Percentiles rank a stretch among this genome's conserved stretches.
Conservation (phyloP, 2,888 invertebrate genomes). For the Mesorhabditis belari region DNA sequence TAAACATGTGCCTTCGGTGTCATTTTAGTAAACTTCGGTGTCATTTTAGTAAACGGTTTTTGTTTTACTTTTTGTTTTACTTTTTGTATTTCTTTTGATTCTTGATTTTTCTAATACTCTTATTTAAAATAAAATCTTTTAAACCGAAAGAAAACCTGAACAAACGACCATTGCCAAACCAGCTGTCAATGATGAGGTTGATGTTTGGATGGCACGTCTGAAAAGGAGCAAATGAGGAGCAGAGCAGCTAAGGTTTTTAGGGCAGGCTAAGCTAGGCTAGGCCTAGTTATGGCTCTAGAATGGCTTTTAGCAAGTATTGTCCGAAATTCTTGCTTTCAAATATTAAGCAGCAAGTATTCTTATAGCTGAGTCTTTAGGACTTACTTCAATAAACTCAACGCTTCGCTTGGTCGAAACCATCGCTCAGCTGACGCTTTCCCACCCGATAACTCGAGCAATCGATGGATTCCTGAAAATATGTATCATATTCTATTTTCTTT, state of each 20-base stretch:
- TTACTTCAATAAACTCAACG: neutral
- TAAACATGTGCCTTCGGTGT: too few relatives aligned
- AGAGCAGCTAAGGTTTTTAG: neutral
- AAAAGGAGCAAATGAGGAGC: constrained; percentile 2
- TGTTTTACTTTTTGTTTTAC: too few relatives aligned
- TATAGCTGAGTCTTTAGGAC: neutral
- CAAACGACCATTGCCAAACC: constrained; percentile 25
- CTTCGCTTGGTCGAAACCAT: neutral
- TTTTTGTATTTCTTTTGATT: too few relatives aligned
- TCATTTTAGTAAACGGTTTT: too few relatives aligned
- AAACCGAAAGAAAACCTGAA: constrained; percentile 31
- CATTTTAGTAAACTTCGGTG: too few relatives aligned
- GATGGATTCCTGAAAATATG: neutral
- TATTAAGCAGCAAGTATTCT: neutral
- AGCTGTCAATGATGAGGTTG: constrained; percentile 22
- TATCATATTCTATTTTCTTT: too few relatives aligned
- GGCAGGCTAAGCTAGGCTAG: too few relatives aligned
- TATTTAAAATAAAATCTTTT: too few relatives aligned
- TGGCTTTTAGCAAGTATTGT: too few relatives aligned
- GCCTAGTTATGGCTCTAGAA: too few relatives aligned
- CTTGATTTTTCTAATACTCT: too few relatives aligned
- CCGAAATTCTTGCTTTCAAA: too few relatives aligned
- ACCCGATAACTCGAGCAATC: neutral
- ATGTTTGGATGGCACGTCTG: constrained; percentile 27
- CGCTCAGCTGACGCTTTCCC: neutral